Conservation (phyloP, 2,113 vertebrate genomes). For the Arothron firmamentum region DNA sequence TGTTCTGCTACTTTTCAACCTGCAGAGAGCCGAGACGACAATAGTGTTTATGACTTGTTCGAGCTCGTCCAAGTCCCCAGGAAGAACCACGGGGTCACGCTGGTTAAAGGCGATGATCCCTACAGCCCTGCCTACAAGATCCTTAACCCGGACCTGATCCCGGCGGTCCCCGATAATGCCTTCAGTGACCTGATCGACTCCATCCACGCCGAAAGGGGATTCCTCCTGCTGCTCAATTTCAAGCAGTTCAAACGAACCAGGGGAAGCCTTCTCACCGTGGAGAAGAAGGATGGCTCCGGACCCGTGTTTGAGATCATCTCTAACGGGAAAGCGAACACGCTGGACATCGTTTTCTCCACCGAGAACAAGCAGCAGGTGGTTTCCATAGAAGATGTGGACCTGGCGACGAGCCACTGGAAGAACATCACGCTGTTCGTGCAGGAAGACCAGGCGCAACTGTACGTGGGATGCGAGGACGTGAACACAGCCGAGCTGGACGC, state of each 20-base stretch:
- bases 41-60: slow-evolving; percentile 93
- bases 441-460: slow-evolving; percentile 90
- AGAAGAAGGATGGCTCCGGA: slow-evolving; percentile 86
- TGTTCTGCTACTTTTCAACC: slow-evolving; percentile 16
- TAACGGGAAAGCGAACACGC: slow-evolving; percentile 92
- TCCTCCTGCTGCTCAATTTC: slow-evolving; percentile 91
- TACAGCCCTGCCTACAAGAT: slow-evolving; percentile 98
- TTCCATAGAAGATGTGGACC: slow-evolving; percentile 89
- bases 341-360: slow-evolving; percentile 88
- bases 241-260: slow-evolving; percentile 88
- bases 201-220: slow-evolving; percentile 89
- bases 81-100: slow-evolving; percentile 82
- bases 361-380: slow-evolving; percentile 91
- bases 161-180: slow-evolving; percentile 82
- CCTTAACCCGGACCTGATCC: slow-evolving; percentile 88
- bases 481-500: slow-evolving; percentile 87
- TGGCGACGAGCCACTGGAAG: slow-evolving; percentile 92
- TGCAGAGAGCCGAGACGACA: slow-evolving; percentile 89
- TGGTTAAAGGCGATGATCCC: slow-evolving; percentile 89
- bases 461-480: slow-evolving; percentile 93
- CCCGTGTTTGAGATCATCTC: slow-evolving; percentile 91
- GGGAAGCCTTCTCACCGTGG: slow-evolving; percentile 88
- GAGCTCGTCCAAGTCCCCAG: slow-evolving; percentile 81
- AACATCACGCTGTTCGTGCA: slow-evolving; percentile 96
- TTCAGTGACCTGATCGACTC: slow-evolving; percentile 93